Evolutionary conservation across 2,113 vertebrate genomes (phyloP).

Genomic region (Corynorhinus townsendii): DNA sequence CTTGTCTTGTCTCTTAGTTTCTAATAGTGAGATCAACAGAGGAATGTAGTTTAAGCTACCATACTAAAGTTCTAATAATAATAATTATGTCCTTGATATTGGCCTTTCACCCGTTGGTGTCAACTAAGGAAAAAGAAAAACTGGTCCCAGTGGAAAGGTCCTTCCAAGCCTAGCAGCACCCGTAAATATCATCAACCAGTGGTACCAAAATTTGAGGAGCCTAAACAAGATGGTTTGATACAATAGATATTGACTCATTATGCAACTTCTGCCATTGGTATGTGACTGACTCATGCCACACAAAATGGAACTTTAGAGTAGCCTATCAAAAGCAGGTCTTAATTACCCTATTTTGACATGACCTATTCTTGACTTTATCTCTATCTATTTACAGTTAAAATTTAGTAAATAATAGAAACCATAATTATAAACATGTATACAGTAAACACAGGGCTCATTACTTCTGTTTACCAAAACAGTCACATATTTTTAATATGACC

Average conservation of each 20-base stretch:
- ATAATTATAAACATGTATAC: slow-evolving; percentile 62
- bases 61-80: neutral
- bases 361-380: neutral
- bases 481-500: slow-evolving; percentile 39
- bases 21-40: neutral
- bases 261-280: neutral
- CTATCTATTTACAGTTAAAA: slow-evolving; percentile 43
- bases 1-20: slow-evolving; percentile 12
- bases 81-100: neutral
- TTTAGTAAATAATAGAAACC: slow-evolving; percentile 47
- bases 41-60: neutral
- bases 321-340: neutral
- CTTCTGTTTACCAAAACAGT: slow-evolving; percentile 40
- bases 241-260: neutral
- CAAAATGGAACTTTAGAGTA: neutral
- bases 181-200: neutral
- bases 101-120: neutral
- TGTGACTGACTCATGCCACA: neutral
- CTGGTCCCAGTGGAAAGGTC: neutral
- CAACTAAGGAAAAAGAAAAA: slow-evolving; percentile 12
- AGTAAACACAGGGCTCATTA: slow-evolving; percentile 57
- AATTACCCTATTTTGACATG: neutral
- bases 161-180: neutral
- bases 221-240: neutral
- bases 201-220: neutral